Evolutionary conservation across 2,797 vertebrate genomes (phyloP).

Genomic region (Tauraco hartlaubi): DNA sequence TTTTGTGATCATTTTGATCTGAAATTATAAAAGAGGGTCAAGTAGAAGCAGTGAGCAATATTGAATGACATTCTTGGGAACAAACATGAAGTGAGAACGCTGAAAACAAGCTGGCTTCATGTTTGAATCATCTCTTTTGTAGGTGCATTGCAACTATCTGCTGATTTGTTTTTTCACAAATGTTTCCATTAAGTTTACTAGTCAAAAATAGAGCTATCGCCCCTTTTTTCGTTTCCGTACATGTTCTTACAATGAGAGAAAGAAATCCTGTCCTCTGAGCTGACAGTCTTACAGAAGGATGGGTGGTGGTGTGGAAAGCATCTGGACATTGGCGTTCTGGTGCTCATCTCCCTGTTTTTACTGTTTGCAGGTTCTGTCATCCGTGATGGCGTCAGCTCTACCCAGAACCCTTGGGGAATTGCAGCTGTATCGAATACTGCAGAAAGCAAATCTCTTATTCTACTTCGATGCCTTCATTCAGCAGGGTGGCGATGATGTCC

Average conservation of each 20-base stretch:
- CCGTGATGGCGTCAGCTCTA: slow-evolving; percentile 94
- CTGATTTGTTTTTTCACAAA: not conserved
- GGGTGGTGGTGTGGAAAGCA: rapidly evolving
- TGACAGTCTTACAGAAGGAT: not conserved
- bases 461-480: slow-evolving; percentile 99
- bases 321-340: rapidly evolving
- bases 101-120: not conserved
- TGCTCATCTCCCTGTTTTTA: slow-evolving; percentile 1
- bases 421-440: slow-evolving; percentile 96
- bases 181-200: not conserved
- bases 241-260: not conserved
- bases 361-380: slow-evolving; percentile 64
- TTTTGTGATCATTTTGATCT: slow-evolving; percentile 14
- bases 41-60: slow-evolving; percentile 2
- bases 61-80: slow-evolving; percentile 22
- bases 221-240: not conserved
- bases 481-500: slow-evolving; percentile 97
- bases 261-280: not conserved
- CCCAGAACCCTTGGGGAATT: slow-evolving; percentile 97
- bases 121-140: slow-evolving; percentile 44
- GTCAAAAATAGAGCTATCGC: not conserved
- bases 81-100: slow-evolving; percentile 33
- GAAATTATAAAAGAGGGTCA: not conserved
- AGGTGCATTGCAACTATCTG: not conserved
- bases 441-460: slow-evolving; percentile 96